Evolutionary conservation across 2,888 invertebrate species (phyloP), one percentile per base, ranked within the genome.

Genomic region (Drosophila anceps): DNA sequence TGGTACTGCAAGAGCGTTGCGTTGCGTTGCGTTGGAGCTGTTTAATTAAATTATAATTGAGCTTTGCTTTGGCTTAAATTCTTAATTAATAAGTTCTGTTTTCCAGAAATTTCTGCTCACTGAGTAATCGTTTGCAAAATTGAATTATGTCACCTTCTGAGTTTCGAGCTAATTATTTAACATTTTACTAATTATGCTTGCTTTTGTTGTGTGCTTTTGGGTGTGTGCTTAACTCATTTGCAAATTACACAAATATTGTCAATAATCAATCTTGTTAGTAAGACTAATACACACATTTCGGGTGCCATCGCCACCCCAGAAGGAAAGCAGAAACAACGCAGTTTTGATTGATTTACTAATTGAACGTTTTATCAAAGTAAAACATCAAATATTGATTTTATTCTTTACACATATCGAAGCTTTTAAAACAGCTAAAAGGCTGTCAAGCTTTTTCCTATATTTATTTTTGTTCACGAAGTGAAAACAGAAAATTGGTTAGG

Each of bases 361-460:
- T 87, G 70, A 87, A 74, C 70, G 67, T 78, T 81, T 74, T 72
- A 71, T 64, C 71, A 67, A 68, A 67, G 67, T 64, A 78, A 76
- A 68, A 27, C 27, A 27, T n/a, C 53, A 69, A 78, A 87, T 84
- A 84, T 87, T 83, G 73, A 87, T 84, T 83, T 81, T 86, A 83
- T 78, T 81, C 8, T 9, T 5, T 71, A 6, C 10, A 50, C 18
- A 18, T 18, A 31, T 50, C 10, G n/a, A 31, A 29, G 31, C 48
- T 50, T 12, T 50, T 50, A 31, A 29, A 31, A 50, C 1, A 4
- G 18, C 29, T 1, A 31, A 46, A 50, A 3, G 18, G 7, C 18
- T 31, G 29, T n/a, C 9, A 15, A 24, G 24, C 0, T 46, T 8
- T 44, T 24, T 24, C 15, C 27, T 10, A 27, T 15, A n/a, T 46